Evolutionary conservation across 2,797 vertebrate genomes (phyloP), one percentile per base, ranked within the genome.

Genomic region (Poeciliopsis paucimaculata): DNA sequence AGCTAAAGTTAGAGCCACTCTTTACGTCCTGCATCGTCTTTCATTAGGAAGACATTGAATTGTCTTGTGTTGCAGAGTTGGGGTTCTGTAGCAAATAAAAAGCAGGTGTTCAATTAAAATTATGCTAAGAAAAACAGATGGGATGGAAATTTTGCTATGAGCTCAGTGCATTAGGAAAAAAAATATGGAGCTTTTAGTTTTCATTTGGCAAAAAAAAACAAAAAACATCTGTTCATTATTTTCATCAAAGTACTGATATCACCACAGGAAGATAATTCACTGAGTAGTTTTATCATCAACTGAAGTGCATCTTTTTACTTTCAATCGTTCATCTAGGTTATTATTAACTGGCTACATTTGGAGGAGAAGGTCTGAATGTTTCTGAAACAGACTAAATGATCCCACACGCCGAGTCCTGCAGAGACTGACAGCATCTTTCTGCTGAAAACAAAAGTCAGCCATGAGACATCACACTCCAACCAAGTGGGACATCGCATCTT

Each of bases 61-160:
- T 41, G 51, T 39, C 10, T 60, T 43, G 2, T 23, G 16, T 43
- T 39, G 49, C 47, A 20, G 55, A 28, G 64, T 2, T 34, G 15
- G 26, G 39, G n/a, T 20, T 45, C 15, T 28, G 36, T 20, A 36
- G 60, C 72, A 66, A 77, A 78, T 26, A 39, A 31, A 62, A 53
- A 84, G 80, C 88, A 88, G 84, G 80, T 89, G 89, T 81, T 87
- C 49, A 70, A 86, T 79, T 84, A 74, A 81, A 80, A 73, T 31
- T 41, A 80, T 62, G 75, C 77, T 84, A 5, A 77, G 75, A 47
- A 34, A 81, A 89, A 86, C 91, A 91, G 88, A 91, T 88, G 87
- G 87, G 75, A 74, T 39, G 76, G 47, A 80, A 74, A 70, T 77
- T 87, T 80, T 55, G 81, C 64, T 53, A 66, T 55, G 31, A 83